Percentiles rank a stretch among this genome's conserved stretches.
These are phyloP conservation scores for Eilema depressum DNA, from an alignment of 2,888 invertebrate genomes.

Conservation along the genomic window DNA sequence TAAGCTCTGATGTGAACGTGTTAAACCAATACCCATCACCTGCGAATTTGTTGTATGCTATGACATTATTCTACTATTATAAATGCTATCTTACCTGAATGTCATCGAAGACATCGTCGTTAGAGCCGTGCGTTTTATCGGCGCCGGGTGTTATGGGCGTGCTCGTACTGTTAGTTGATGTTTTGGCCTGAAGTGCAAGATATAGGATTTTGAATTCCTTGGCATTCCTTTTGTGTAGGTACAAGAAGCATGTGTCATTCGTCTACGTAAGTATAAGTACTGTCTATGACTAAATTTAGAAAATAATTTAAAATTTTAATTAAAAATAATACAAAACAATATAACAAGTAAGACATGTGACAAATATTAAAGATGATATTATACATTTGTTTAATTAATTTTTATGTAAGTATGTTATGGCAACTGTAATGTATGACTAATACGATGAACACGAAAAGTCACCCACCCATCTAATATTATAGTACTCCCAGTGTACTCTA, in stretches of 20 bases:
- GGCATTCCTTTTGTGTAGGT: slow-evolving; percentile 21
- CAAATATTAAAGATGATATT: neutral
- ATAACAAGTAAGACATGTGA: neutral
- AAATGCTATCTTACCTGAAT: slow-evolving; percentile 74
- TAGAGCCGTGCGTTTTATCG: slow-evolving; percentile 79
- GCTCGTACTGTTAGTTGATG: slow-evolving; percentile 81
- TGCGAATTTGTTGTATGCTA: slow-evolving; percentile 54
- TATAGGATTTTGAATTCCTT: slow-evolving; percentile 42
- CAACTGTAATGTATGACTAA: neutral
- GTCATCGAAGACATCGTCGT: slow-evolving; percentile 83
- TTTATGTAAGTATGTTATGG: too few species aligned
- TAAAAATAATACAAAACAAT: neutral
- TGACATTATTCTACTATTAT: slow-evolving; percentile 27
- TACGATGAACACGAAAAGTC: neutral
- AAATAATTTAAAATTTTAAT: too few species aligned
- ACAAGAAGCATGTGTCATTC: slow-evolving; percentile 11
- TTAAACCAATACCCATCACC: slow-evolving; percentile 82
- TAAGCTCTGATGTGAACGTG: slow-evolving; percentile 84
- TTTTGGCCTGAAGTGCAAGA: slow-evolving; percentile 72
- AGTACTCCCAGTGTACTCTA: neutral
- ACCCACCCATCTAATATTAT: neutral
- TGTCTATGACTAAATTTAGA: neutral
- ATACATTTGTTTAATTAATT: too few species aligned
- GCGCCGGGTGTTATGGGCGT: slow-evolving; percentile 78
- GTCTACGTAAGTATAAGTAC: neutral